Base-by-base conservation (phyloP, 1,140 invertebrate species). In the Cotesia typhae region DNA sequence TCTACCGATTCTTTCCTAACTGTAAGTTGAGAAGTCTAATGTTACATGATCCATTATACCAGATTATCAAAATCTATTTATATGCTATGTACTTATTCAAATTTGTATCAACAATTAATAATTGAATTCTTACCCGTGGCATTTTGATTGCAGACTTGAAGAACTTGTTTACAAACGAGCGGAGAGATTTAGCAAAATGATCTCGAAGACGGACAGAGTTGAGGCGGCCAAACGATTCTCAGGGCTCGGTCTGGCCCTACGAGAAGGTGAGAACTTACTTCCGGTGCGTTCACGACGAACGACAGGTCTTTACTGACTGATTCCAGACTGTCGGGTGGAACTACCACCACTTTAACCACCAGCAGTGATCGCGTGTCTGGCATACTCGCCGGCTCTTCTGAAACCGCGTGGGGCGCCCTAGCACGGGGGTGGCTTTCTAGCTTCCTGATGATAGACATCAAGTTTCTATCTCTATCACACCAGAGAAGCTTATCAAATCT, bases 231-330 rank as follows among this genome's bases (percentile, higher is more conserved):
- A 74, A 76, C 74, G 68, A 71, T 75, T 80, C 68, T 78, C 79
- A 76, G 78, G 75, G 79, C 75, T 52, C 53, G 63, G 20, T 57
- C 12, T 6, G 17, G 72, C 71, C 70, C 64, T 61, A 76, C 70
- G 59, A 63, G 51, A 37, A 71, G 37, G 37, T 14, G 47, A 67
- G 51, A 61, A 72, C 71, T 57, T 70, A 66, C 70, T 75, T 65
- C 36, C 64, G 53, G 71, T 80, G 77, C 67, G 81, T 77, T 80
- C 78, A 60, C 74, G 68, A 72, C 79, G 76, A 75, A 75, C 74
- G 79, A 61, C 73, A 77, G 77, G 80, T 77, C 80, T 81, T 78
- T 73, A 83, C 84, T 82, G 76, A 80, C 73, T 71, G 74, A 17
- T 67, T 47, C 38, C 70, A 70, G 28, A 74, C 17, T 64, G 53